phyloP scores from a whole-genome alignment of 2,888 invertebrate genomes.

The Drosophila parthenogenetica region DNA sequence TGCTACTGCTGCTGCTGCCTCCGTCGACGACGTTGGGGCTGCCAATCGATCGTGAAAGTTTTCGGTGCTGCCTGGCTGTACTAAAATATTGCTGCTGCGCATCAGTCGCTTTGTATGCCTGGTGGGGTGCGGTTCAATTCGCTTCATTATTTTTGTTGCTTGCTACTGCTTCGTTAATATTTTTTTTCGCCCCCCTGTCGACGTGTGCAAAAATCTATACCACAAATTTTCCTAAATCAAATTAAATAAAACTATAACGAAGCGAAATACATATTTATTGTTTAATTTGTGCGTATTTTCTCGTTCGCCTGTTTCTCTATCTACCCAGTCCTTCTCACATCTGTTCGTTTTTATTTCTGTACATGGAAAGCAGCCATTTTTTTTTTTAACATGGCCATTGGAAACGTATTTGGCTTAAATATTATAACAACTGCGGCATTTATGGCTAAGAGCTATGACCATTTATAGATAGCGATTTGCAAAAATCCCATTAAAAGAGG shows the following conservation, averaged over 20 bases:
- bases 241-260: slow-evolving; percentile 18
- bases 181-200: slow-evolving; percentile 38
- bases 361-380: slow-evolving; percentile 57
- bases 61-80: slow-evolving; percentile 62
- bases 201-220: slow-evolving; percentile 60
- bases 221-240: slow-evolving; percentile 20
- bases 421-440: slow-evolving; percentile 55
- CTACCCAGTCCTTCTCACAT: slow-evolving; percentile 22
- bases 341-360: slow-evolving; percentile 14
- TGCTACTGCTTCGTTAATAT: slow-evolving; percentile 16
- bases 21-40: slow-evolving; percentile 34
- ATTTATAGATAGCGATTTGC: slow-evolving; percentile 54
- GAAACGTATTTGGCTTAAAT: slow-evolving; percentile 56
- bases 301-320: slow-evolving; percentile 28
- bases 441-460: slow-evolving; percentile 63
- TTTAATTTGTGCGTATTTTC: slow-evolving; percentile 44
- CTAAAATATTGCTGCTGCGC: slow-evolving; percentile 62
- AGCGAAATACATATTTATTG: slow-evolving; percentile 29
- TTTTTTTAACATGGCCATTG: slow-evolving; percentile 37
- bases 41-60: slow-evolving; percentile 73
- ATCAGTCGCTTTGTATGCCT: slow-evolving; percentile 77
- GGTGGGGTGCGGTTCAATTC: slow-evolving; percentile 75
- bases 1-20: slow-evolving; percentile 7
- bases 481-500: slow-evolving; percentile 65
- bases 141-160: slow-evolving; percentile 45